A percentile compares a stretch with the other conserved stretches of the same genome.
phyloP scores from a whole-genome alignment of 2,888 invertebrate genomes.

The Orthosia gothica region DNA sequence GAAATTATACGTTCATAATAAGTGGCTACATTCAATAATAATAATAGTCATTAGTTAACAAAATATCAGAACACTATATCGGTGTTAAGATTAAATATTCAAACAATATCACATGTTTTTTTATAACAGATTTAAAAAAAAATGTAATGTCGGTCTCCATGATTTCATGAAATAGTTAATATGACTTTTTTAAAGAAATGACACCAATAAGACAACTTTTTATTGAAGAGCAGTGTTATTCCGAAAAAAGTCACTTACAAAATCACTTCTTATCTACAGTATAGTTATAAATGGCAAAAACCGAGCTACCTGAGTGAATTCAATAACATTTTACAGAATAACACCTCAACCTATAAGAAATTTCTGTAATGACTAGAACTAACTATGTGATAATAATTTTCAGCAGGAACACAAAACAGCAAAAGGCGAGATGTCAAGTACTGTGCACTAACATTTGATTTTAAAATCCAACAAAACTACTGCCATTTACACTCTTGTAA shows the following conservation, averaged over 20 bases:
- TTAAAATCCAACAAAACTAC: constrained; percentile 46
- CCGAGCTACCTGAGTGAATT: constrained; percentile 9
- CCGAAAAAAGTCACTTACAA: constrained; percentile 15
- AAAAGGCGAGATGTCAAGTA: constrained; percentile 44
- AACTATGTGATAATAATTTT: constrained; percentile 10
- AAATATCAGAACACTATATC: constrained; percentile 7
- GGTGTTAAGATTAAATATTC: background rate
- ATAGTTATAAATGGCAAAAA: constrained; percentile 9
- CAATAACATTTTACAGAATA: constrained; percentile 34
- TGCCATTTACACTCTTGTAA: constrained; percentile 60
- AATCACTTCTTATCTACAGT: background rate
- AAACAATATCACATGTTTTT: constrained; percentile 6
- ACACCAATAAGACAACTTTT: background rate
- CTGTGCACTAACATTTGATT: constrained; percentile 51
- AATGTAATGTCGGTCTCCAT: background rate
- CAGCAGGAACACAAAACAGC: constrained; percentile 50
- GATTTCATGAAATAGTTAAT: constrained; percentile 3
- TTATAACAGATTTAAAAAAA: background rate
- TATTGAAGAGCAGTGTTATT: constrained; percentile 3
- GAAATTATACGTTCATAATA: constrained; percentile 63
- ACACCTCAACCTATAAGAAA: constrained; percentile 7
- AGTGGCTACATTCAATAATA: constrained; percentile 16
- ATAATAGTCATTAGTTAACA: constrained; percentile 10
- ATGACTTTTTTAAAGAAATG: background rate
- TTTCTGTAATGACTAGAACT: constrained; percentile 40